Conservation (phyloP, 2,888 invertebrate species). For the Venusia cambrica region DNA sequence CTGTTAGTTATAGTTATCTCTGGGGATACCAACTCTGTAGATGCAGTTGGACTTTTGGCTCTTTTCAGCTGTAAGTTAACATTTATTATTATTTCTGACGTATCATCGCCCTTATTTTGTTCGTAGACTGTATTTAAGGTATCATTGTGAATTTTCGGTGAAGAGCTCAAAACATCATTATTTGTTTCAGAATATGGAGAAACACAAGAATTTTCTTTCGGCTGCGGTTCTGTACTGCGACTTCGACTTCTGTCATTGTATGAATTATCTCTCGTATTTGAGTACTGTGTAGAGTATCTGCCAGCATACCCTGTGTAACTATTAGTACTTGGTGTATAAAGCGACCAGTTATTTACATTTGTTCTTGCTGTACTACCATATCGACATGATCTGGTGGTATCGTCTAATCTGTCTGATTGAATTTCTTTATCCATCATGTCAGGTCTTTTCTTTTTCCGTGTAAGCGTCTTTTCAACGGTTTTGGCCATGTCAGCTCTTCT, state of each 20-base stretch:
- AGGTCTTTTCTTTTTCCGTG: constrained; percentile 77
- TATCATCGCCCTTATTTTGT: constrained; percentile 63
- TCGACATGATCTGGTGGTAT: constrained; percentile 83
- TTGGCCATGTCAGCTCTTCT: constrained; percentile 87
- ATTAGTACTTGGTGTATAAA: constrained; percentile 74
- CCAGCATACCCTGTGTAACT: constrained; percentile 73
- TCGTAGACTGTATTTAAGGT: constrained; percentile 46
- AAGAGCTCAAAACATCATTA: constrained; percentile 38
- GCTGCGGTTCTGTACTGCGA: constrained; percentile 58
- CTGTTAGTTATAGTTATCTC: constrained; percentile 68
- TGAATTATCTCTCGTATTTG: constrained; percentile 57
- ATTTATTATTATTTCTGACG: constrained; percentile 68
- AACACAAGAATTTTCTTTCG: constrained; percentile 44
- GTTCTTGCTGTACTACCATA: constrained; percentile 82
- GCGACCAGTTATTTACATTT: constrained; percentile 83
- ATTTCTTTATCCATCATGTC: constrained; percentile 85
- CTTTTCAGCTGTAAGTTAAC: constrained; percentile 71
- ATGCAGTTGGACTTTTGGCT: constrained; percentile 52
- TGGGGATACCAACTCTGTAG: constrained; percentile 59
- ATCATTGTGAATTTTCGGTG: constrained; percentile 48
- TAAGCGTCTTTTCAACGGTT: constrained; percentile 86
- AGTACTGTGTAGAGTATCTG: constrained; percentile 69
- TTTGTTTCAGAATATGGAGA: constrained; percentile 39
- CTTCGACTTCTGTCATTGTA: constrained; percentile 53
- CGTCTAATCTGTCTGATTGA: constrained; percentile 87